Percentiles rank a stretch among this genome's conserved stretches.
Evolutionary conservation across 1,140 invertebrate species (phyloP).

Genomic region (Eupristina koningsbergeri): DNA sequence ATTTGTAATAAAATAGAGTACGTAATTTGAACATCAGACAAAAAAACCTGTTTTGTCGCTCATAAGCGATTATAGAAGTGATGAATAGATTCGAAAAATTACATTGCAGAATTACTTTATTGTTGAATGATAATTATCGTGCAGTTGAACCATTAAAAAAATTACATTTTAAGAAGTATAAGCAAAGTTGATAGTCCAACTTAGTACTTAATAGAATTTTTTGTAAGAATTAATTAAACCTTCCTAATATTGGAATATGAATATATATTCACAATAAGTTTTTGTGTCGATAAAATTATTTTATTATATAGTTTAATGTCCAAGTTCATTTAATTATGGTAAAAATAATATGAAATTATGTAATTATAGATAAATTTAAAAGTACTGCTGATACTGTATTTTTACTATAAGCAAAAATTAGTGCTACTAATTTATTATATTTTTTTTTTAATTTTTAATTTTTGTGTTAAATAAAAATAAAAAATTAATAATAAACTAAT

Average conservation of each 20-base stretch:
- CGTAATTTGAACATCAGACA: background rate
- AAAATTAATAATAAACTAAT: no score
- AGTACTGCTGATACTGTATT: no score
- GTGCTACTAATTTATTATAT: no score
- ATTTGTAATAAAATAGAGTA: background rate
- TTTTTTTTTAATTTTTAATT: no score
- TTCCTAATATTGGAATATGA: background rate
- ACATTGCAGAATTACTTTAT: conserved; percentile 3
- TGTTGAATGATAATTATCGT: background rate
- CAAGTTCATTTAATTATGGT: no score
- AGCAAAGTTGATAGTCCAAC: background rate
- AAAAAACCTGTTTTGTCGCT: conserved; percentile 11
- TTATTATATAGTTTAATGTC: no score
- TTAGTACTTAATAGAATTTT: background rate
- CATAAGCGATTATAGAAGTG: conserved; percentile 3
- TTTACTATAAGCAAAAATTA: no score
- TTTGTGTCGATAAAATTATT: background rate
- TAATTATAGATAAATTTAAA: no score
- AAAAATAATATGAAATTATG: no score
- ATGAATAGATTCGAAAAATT: conserved; percentile 16
- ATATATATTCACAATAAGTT: background rate
- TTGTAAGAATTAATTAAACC: background rate
- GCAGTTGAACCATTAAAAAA: background rate
- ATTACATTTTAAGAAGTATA: background rate
- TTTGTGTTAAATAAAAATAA: no score